phyloP scores from a whole-genome alignment of 2,888 invertebrate genomes.

The Oligia strigilis region DNA sequence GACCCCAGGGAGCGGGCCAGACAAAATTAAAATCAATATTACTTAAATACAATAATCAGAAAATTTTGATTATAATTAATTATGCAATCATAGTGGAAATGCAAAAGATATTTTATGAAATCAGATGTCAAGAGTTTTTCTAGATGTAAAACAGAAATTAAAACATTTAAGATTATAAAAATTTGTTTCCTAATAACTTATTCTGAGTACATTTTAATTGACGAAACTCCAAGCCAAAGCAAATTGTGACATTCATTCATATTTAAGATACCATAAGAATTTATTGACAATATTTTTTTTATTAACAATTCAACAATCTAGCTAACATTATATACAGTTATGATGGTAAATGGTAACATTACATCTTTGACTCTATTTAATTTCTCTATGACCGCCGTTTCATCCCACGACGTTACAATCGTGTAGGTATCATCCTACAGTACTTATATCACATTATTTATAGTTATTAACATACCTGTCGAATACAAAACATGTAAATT shows the following conservation, averaged over 20 bases:
- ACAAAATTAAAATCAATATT: conserved; percentile 61
- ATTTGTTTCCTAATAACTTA: conserved; percentile 59
- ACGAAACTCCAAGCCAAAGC: conserved; percentile 69
- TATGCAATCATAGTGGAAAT: conserved; percentile 57
- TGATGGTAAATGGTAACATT: conserved; percentile 84
- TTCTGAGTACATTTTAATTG: conserved; percentile 64
- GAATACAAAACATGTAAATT: conserved; percentile 61
- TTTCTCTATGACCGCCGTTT: conserved; percentile 50
- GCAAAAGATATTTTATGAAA: conserved; percentile 65
- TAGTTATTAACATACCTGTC: conserved; percentile 54
- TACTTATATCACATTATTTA: conserved; percentile 67
- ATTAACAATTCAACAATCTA: conserved; percentile 84
- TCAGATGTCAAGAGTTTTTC: conserved; percentile 83
- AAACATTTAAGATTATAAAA: conserved; percentile 41
- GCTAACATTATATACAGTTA: conserved; percentile 84
- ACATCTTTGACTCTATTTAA: conserved; percentile 75
- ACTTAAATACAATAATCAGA: conserved; percentile 63
- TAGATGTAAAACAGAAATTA: conserved; percentile 57
- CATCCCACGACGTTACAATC: conserved; percentile 19
- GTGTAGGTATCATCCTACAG: conserved; percentile 36
- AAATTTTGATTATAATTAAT: conserved; percentile 62
- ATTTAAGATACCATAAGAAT: conserved; percentile 60
- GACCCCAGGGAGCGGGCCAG: background rate
- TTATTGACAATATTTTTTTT: conserved; percentile 64
- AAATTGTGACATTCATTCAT: conserved; percentile 56